Conservation (phyloP, 53 echinoderm and acorn worm species). For the Paracentrotus lividus region DNA sequence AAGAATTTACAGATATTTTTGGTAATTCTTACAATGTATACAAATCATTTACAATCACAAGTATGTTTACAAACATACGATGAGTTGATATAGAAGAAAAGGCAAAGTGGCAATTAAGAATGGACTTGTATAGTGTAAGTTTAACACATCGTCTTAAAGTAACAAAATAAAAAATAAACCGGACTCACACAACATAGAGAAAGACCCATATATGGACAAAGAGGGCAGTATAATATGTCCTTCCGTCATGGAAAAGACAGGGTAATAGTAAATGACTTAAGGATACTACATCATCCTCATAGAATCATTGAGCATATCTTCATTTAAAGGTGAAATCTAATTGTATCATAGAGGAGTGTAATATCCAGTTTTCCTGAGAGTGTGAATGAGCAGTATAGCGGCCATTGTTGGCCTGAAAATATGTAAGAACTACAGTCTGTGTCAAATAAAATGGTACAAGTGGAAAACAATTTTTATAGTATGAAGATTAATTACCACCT, state of each 20-base stretch:
- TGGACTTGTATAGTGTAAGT: slow-evolving; percentile 42
- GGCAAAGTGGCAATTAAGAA: slow-evolving; percentile 52
- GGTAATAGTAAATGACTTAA: slow-evolving; percentile 9
- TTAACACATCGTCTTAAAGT: neutral
- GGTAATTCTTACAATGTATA: neutral
- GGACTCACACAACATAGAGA: slow-evolving; percentile 49
- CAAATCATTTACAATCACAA: neutral
- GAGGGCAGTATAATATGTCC: slow-evolving; percentile 55
- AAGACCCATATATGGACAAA: slow-evolving; percentile 47
- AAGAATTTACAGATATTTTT: neutral
- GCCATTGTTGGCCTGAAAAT: slow-evolving; percentile 11
- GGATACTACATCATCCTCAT: neutral
- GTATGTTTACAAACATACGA: slow-evolving; percentile 22
- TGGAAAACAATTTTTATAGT: no score
- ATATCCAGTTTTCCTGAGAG: slow-evolving; percentile 30
- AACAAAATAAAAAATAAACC: neutral
- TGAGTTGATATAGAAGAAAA: slow-evolving; percentile 44
- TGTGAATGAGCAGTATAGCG: neutral
- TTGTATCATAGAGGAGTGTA: neutral
- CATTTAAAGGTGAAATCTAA: neutral
- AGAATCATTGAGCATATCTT: neutral
- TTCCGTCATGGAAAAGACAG: neutral
- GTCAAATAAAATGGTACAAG: no score
- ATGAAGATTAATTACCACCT: no score
- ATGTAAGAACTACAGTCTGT: slow-evolving; percentile 32